These are phyloP conservation scores for Portevinia maculata DNA, from an alignment of 2,888 invertebrate species.

Conservation along the genomic window DNA sequence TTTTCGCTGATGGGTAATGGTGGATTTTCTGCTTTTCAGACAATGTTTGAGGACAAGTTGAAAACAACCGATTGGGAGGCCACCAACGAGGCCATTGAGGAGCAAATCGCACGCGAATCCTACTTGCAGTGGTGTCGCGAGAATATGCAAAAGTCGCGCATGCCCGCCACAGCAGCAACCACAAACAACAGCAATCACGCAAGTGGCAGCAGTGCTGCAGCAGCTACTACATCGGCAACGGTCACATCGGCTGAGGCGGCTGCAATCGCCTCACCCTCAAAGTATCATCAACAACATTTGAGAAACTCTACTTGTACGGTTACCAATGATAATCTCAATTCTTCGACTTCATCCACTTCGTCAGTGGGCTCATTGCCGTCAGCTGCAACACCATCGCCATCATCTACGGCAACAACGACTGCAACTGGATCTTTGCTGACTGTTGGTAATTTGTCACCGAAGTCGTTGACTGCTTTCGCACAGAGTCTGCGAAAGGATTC, in stretches of 20 bases:
- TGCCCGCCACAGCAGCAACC: slow-evolving; percentile 66
- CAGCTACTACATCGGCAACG: slow-evolving; percentile 72
- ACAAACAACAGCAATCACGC: slow-evolving; percentile 63
- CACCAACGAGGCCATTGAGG: slow-evolving; percentile 94
- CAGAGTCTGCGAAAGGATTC: slow-evolving; percentile 77
- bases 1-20: background rate
- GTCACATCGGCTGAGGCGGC: slow-evolving; percentile 79
- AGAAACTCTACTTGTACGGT: slow-evolving; percentile 69
- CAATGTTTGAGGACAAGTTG: slow-evolving; percentile 95
- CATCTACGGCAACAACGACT: slow-evolving; percentile 22
- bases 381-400: slow-evolving; percentile 63
- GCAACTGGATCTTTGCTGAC: slow-evolving; percentile 26
- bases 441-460: slow-evolving; percentile 76
- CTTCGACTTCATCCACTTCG: slow-evolving; percentile 55
- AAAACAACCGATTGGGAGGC: slow-evolving; percentile 96
- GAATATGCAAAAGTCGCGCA: slow-evolving; percentile 84
- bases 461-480: slow-evolving; percentile 75
- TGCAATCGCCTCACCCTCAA: slow-evolving; percentile 78
- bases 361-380: slow-evolving; percentile 55
- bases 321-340: slow-evolving; percentile 69
- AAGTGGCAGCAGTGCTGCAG: slow-evolving; percentile 53
- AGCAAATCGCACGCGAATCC: slow-evolving; percentile 93
- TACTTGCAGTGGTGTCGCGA: slow-evolving; percentile 91
- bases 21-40: slow-evolving; percentile 82
- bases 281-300: slow-evolving; percentile 55